Percentiles rank a stretch among this genome's conserved stretches.
Evolutionary conservation across 2,888 invertebrate species (phyloP).

Genomic region (Molorchus minor): DNA sequence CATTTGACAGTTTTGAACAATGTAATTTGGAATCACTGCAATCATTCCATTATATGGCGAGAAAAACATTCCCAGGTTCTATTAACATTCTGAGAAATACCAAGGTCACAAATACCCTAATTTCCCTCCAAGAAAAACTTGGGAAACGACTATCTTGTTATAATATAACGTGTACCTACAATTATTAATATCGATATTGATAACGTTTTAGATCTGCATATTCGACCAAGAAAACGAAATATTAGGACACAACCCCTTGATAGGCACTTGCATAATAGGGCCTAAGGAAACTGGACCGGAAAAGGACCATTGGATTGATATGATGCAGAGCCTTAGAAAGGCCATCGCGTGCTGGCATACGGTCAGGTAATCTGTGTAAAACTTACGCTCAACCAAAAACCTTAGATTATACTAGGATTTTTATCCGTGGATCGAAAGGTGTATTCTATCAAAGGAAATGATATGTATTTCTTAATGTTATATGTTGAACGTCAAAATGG

Average conservation of each 20-base stretch:
- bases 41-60: too few relatives aligned
- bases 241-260: slow-evolving; percentile 68
- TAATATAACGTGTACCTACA: too few relatives aligned
- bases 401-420: slow-evolving; percentile 7
- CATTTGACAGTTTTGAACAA: too few relatives aligned
- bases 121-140: too few relatives aligned
- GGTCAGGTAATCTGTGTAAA: slow-evolving; percentile 45
- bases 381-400: slow-evolving; percentile 34
- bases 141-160: too few relatives aligned
- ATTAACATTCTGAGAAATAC: too few relatives aligned
- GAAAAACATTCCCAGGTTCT: too few relatives aligned
- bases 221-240: slow-evolving; percentile 71
- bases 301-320: slow-evolving; percentile 88
- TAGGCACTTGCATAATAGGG: slow-evolving; percentile 80
- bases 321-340: slow-evolving; percentile 87
- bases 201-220: slow-evolving; percentile 67
- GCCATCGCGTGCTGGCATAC: slow-evolving; percentile 90
- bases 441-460: slow-evolving; percentile 14
- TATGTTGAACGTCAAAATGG: slow-evolving; percentile 17
- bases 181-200: too few relatives aligned
- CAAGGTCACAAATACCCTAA: too few relatives aligned
- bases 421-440: slow-evolving; percentile 17
- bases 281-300: slow-evolving; percentile 74
- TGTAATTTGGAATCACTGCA: too few relatives aligned
- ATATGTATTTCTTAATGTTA: slow-evolving; percentile 17